Base-by-base conservation (phyloP, 1,140 invertebrate genomes). In the Hylyphantes graminicola region DNA sequence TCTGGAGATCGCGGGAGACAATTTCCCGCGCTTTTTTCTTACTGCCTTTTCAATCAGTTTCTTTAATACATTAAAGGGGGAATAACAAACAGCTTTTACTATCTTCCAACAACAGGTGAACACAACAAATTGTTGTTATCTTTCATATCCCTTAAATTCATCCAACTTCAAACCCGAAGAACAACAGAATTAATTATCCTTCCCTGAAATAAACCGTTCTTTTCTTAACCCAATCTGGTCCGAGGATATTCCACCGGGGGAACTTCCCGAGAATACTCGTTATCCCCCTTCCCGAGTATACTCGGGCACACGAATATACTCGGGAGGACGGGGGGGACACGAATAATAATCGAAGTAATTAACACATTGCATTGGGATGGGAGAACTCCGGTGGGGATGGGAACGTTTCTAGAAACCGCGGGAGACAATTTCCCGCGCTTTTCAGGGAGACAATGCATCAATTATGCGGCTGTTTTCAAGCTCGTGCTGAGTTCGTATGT, bases 391-490 rank as follows among this genome's bases (percentile, higher is more conserved):
- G 1, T 35, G 35, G 35, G 35, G 35, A 35, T 35, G 35, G 5
- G 35, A 35, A 35, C 35, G 35, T 17, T 67, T 67, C 15, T n/a
- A 6, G 35, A 21, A 67, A 67, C 64, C 64, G 19, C 64, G 64
- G 64, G 64, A 67, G 64, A 67, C 64, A 67, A 67, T 67, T 67
- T 67, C 17, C 64, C 17, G 15, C n/a, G 64, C 19, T 21, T 21
- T 67, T 67, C 64, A 67, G 35, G 64, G 19, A 67, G 64, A 67
- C 15, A 67, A 67, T 67, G 64, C 64, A 67, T 67, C 64, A 67
- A 67, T 67, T 67, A 67, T 67, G 35, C 64, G 5, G 35, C 35
- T 35, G 35, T 61, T 17, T 61, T 61, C 35, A 35, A 35, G 35
- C 35, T 35, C 35, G 35, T 35, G 35, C 35, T 35, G 35, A 35